A percentile compares a stretch with the other conserved stretches of the same genome.
Conservation (phyloP, 2,113 vertebrate species). For the Bothrops jararaca region DNA sequence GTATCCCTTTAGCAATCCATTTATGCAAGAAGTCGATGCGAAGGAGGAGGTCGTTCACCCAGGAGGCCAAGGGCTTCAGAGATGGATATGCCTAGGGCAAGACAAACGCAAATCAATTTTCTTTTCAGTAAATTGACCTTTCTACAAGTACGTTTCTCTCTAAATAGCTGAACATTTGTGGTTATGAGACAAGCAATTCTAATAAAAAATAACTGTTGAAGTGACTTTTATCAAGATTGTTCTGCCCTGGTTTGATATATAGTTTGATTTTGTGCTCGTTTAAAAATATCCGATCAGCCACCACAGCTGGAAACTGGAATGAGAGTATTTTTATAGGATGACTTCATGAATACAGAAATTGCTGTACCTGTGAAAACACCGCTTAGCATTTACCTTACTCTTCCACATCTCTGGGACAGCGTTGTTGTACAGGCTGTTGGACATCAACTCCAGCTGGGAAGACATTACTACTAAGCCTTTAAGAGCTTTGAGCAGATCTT, state of each 20-base stretch:
- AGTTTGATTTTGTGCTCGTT: background rate
- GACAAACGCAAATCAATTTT: background rate
- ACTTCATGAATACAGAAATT: background rate
- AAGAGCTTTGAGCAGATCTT: conserved; percentile 85
- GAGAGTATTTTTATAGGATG: background rate
- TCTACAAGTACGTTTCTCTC: background rate
- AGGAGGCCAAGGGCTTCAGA: conserved; percentile 86
- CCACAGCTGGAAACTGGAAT: background rate
- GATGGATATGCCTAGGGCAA: conserved; percentile 81
- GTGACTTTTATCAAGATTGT: background rate
- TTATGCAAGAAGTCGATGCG: conserved; percentile 76
- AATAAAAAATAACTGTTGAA: background rate
- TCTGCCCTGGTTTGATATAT: background rate
- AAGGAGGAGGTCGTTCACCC: conserved; percentile 84
- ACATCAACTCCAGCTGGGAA: conserved; percentile 85
- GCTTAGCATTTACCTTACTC: conserved; percentile 69
- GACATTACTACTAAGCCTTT: conserved; percentile 91
- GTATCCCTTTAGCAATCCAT: conserved; percentile 82
- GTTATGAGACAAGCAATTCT: background rate
- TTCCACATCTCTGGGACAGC: conserved; percentile 85
- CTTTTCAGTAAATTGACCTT: background rate
- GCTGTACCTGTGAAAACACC: background rate
- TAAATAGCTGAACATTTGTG: background rate
- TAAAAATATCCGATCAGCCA: background rate
- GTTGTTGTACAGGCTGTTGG: conserved; percentile 85